Base-by-base conservation (phyloP, 2,113 vertebrate species). In the Atractosteus spatula region DNA sequence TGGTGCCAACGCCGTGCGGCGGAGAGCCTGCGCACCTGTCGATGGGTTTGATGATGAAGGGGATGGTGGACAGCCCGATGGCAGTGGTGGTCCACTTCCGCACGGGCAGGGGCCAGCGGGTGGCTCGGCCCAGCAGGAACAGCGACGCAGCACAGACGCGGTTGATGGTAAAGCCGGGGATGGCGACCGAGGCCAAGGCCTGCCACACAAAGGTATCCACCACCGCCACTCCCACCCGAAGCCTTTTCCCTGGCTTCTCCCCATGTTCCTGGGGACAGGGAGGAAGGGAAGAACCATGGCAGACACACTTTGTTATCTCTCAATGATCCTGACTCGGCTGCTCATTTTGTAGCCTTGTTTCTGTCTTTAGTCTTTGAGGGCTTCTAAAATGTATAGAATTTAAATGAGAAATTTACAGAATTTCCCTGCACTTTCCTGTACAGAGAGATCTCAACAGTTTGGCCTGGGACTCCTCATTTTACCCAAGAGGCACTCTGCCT, bases 191-290 rank as follows among this genome's bases (percentile, higher is more conserved):
- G 57, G 97, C 97, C 75, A 99, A 83, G 14, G 95, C 89, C 88
- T 99, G 97, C 97, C 97, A 99, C 62, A 99, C 81, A 0, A 99
- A 98, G 0, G 96, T 98, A 85, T 99, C 97, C 69, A 94, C 93
- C 68, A 99, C 92, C 0, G 97, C 97, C 67, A 83, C 89, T 0
- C 90, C 89, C 3, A 97, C 87, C 3, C 78, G 89, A 0, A 84
- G 77, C 0, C 84, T 89, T 80, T 67, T 90, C 2, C 87, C 84
- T 0, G 90, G 87, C 63, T 92, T 90, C 14, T 92, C 87, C 0
- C 82, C 74, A 0, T 92, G 89, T 0, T 77, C 85, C 96, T 97
- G 41, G 0, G 68, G 7, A 62, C 47, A 51, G 47, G 29, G 29
- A 51, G 29, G 29, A 51, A 51, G 10, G 47, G 47, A 51, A 10